phyloP scores from a whole-genome alignment of 1,140 invertebrate species.

The Liolophura sinensis region DNA sequence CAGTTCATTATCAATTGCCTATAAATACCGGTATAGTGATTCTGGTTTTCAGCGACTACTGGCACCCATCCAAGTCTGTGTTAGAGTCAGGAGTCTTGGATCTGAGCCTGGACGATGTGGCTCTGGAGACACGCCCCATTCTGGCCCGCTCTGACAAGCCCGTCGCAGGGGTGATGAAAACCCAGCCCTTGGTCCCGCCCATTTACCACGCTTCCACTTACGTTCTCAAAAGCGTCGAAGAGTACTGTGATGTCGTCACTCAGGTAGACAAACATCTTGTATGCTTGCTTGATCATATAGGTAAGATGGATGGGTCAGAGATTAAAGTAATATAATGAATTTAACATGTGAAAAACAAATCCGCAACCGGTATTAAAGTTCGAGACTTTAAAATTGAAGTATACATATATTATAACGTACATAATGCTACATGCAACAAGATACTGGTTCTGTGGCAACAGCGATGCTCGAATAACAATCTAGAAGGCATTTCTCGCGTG shows the following conservation, averaged over 20 bases:
- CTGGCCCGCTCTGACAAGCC: slow-evolving; percentile 19
- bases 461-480: no score
- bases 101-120: slow-evolving; percentile 27
- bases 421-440: no score
- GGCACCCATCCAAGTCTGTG: slow-evolving; percentile 26
- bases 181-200: slow-evolving; percentile 39
- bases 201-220: slow-evolving; percentile 49
- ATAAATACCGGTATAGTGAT: no score
- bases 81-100: slow-evolving; percentile 23
- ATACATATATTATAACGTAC: no score
- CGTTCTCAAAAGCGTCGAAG: slow-evolving; percentile 35
- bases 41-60: slow-evolving; percentile 21
- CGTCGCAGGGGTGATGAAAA: slow-evolving; percentile 16
- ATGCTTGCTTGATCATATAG: not conserved
- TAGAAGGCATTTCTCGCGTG: no score
- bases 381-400: no score
- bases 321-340: no score
- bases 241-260: slow-evolving; percentile 32
- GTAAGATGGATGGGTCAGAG: not conserved
- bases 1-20: no score
- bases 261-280: slow-evolving; percentile 1
- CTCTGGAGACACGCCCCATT: slow-evolving; percentile 28
- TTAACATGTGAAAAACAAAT: no score
- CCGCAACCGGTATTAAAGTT: no score
- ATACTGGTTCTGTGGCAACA: no score